phyloP scores from a whole-genome alignment of 2,797 vertebrate genomes.

The Falco peregrinus region DNA sequence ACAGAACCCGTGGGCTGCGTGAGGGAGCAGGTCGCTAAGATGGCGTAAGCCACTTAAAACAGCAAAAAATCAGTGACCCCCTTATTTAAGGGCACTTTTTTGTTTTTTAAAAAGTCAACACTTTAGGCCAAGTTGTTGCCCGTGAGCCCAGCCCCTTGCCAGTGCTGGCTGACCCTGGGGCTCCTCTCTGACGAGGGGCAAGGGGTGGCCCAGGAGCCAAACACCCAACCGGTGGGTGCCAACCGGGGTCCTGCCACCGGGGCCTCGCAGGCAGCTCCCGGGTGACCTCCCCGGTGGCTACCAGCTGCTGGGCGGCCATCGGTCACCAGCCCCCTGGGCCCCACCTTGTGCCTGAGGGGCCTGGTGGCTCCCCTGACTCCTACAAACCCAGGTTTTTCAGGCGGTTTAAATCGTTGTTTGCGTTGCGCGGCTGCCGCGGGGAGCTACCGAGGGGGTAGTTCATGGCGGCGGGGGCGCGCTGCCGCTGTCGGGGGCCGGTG shows the following conservation, averaged over 20 bases:
- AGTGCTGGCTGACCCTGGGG: not conserved
- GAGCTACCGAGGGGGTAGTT: not conserved
- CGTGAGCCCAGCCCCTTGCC: not conserved
- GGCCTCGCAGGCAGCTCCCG: not conserved
- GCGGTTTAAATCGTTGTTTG: not conserved
- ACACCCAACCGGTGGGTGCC: accelerated
- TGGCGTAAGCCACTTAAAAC: not conserved
- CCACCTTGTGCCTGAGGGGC: too few species aligned
- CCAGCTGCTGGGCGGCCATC: not conserved
- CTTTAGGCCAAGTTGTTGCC: too few species aligned
- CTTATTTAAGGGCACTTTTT: not conserved
- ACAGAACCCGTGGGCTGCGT: not conserved
- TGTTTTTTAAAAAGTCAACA: not conserved
- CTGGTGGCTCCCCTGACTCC: not conserved
- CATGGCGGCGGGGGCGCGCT: not conserved
- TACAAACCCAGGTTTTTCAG: not conserved
- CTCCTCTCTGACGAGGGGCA: too few species aligned
- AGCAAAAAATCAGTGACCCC: not conserved
- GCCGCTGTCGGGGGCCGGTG: too few species aligned
- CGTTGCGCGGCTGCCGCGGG: not conserved
- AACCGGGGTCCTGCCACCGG: accelerated
- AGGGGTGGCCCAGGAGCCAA: not conserved
- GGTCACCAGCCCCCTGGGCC: not conserved
- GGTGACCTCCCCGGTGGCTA: not conserved
- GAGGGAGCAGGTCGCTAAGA: not conserved